phyloP scores from a whole-genome alignment of 2,888 invertebrate species.

The Hypomecis punctinalis region DNA sequence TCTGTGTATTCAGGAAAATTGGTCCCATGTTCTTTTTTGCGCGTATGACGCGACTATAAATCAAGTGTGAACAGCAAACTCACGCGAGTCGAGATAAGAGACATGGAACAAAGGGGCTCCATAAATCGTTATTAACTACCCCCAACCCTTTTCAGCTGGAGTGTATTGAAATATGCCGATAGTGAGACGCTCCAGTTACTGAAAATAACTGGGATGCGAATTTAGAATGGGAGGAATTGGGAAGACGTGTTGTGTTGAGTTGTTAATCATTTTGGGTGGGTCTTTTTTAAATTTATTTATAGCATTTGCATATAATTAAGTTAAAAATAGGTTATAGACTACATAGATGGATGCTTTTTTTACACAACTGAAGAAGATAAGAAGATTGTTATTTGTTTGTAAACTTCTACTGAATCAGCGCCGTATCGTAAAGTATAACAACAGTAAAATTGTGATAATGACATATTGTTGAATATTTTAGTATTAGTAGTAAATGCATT shows the following conservation, averaged over 20 bases:
- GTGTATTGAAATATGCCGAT: constrained; percentile 60
- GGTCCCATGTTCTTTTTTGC: constrained; percentile 58
- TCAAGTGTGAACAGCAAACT: constrained; percentile 77
- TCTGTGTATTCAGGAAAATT: constrained; percentile 48
- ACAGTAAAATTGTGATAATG: too few relatives aligned
- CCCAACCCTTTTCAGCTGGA: constrained; percentile 69
- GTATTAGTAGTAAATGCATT: too few relatives aligned
- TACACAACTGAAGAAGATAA: too few relatives aligned
- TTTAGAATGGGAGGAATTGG: constrained; percentile 37
- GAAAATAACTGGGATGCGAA: constrained; percentile 41
- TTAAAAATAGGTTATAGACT: too few relatives aligned
- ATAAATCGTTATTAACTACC: constrained; percentile 82
- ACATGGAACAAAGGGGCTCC: constrained; percentile 79
- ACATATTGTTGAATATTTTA: too few relatives aligned
- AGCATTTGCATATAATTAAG: too few relatives aligned
- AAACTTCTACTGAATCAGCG: too few relatives aligned
- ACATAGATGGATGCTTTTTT: too few relatives aligned
- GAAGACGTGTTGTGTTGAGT: constrained; percentile 23
- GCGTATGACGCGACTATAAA: constrained; percentile 70
- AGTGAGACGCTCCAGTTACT: constrained; percentile 47
- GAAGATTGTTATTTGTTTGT: too few relatives aligned
- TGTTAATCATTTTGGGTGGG: not conserved
- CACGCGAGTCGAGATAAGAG: constrained; percentile 74
- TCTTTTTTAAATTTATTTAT: not conserved
- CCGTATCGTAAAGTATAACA: too few relatives aligned